Percentiles rank a stretch among this genome's conserved stretches.
Evolutionary conservation across 53 echinoderm and acorn worm genomes (phyloP).

Genomic region (Astropecten irregularis): DNA sequence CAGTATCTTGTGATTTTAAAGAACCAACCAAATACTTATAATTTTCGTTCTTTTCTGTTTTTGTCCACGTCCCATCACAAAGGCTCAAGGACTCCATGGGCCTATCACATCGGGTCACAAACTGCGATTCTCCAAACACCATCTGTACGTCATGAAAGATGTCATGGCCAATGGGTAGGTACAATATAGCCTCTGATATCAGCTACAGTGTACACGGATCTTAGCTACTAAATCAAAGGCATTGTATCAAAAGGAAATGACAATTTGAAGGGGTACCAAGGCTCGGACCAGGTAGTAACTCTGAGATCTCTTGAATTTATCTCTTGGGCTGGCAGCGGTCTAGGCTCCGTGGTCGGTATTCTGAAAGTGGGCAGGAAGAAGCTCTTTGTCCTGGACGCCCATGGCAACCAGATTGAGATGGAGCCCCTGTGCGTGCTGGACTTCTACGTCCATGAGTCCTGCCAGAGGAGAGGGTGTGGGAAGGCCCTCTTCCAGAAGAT

Average conservation of each 20-base stretch:
- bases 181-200: too few relatives aligned
- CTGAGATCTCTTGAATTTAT: too few relatives aligned
- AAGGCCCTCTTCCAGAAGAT: conserved; percentile 87
- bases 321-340: conserved; percentile 80
- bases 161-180: conserved; percentile 75
- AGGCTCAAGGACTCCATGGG: conserved; percentile 91
- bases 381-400: conserved; percentile 84
- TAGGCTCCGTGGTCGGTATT: conserved; percentile 84
- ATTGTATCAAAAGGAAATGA: too few relatives aligned
- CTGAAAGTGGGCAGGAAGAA: conserved; percentile 91
- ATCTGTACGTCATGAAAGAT: conserved; percentile 90
- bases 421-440: conserved; percentile 94
- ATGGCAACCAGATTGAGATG: conserved; percentile 97
- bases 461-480: conserved; percentile 92
- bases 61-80: background rate
- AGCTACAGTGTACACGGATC: too few relatives aligned
- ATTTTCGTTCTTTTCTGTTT: background rate
- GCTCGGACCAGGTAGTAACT: too few relatives aligned
- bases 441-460: conserved; percentile 98
- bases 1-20: too few relatives aligned
- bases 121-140: conserved; percentile 79
- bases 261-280: too few relatives aligned
- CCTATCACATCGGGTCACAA: conserved; percentile 82
- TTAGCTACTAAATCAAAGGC: too few relatives aligned
- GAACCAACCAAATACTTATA: too few relatives aligned